Evolutionary conservation across 2,888 invertebrate genomes (phyloP), one percentile per base, ranked within the genome.

Genomic region (Magallana nippona): DNA sequence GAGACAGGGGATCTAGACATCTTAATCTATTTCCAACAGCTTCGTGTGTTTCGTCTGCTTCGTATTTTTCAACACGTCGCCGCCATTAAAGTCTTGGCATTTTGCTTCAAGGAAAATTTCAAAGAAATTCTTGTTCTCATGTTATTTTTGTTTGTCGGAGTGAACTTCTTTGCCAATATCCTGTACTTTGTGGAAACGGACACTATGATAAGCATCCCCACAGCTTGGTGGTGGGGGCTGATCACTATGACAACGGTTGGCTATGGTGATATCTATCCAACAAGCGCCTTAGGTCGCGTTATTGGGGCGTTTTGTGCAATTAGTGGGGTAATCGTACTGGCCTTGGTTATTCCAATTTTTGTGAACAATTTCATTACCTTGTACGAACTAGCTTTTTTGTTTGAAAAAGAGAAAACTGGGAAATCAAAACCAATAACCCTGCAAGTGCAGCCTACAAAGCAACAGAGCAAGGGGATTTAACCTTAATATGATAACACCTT

Each of bases 191-290:
- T 85, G 10, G 89, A 89, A 77, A 22, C 60, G 19, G 77, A 85
- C 10, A 22, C 60, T 1, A 56, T 22, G 1, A 55, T 13, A 8
- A 87, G 87, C 13, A 88, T 88, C 11, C 88, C 89, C 11, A 55
- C 55, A 0, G 87, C 82, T 0, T 88, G 88, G 86, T 89, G 87
- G 82, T 88, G 88, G 86, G 85, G 88, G 1, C 58, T 89, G 19
- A 85, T 89, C 56, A 89, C 89, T 17, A 78, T 88, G 83, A 89
- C 89, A 81, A 89, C 89, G 0, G 88, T 89, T 8, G 88, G 88
- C 10, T 89, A 88, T 79, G 89, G 89, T 27, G 89, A 89, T 79
- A 27, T 88, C 17, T 79, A 84, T 58, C 88, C 88, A 2, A 81
- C 85, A 57, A 84, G 88, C 1, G 78, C 80, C 1, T n/a, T 32